Evolutionary conservation across 2,888 invertebrate species (phyloP), one percentile per base, ranked within the genome.

Genomic region (Noctua fimbriata): DNA sequence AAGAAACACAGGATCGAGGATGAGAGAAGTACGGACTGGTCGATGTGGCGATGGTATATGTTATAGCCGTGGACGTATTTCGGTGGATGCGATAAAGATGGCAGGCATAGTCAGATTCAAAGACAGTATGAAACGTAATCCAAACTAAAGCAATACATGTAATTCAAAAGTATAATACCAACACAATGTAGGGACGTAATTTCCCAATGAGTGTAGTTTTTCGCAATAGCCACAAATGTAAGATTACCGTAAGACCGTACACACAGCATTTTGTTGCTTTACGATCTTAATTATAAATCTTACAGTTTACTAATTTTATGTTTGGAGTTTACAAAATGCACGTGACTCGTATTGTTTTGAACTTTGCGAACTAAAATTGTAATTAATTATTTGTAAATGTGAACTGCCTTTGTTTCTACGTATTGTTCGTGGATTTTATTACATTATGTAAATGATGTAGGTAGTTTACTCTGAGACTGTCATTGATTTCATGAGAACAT

Each of bases 151-250:
- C 28, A 74, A 70, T 63, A 52, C 49, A 78, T 60, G 58, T 70
- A 70, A 63, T 72, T 58, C 63, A 73, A 76, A 58, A 58, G 60
- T 36, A 58, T 77, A 75, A 55, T 84, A 60, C 10, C 2, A 72
- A 78, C 63, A 86, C 67, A 83, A 69, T 76, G 66, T 55, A 69
- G 72, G 55, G 55, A 73, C 75, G 70, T 60, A 52, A 78, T 77
- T 71, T 78, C 58, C 66, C 83, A 88, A 87, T 83, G 79, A 71
- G 78, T 66, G 79, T 66, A 44, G 47, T 73, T 79, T 82, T 79
- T 70, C 75, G 44, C 84, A 84, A 86, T 55, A 21, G 24, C 10
- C n/a, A 72, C 28, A 74, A 86, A 72, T 65, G 63, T 76, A 74
- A 74, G 18, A 70, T 65, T 75, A 67, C 32, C 47, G 71, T 60